phyloP scores from a whole-genome alignment of 2,797 vertebrate genomes.

The Florisuga fusca region DNA sequence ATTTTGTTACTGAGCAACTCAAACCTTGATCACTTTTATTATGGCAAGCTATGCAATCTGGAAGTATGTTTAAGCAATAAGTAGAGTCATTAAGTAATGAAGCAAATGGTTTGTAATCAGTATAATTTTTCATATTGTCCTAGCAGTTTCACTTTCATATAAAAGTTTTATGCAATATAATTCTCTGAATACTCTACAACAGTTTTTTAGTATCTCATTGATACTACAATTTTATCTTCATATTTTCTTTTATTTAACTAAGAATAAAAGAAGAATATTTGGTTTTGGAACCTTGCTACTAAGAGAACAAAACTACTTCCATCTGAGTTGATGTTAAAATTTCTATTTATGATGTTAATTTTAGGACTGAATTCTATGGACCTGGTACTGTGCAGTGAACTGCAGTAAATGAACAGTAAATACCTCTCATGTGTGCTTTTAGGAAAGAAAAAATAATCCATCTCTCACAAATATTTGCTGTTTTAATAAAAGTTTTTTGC shows the following conservation, averaged over 20 bases:
- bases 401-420: not conserved
- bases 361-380: not conserved
- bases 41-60: not conserved
- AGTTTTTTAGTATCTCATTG: not conserved
- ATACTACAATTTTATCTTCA: not conserved
- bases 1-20: not conserved
- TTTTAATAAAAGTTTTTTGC: not conserved
- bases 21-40: not conserved
- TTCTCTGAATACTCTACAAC: not conserved
- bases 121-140: not conserved
- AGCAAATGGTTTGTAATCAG: not conserved
- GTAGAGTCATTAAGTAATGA: not conserved
- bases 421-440: not conserved
- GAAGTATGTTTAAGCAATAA: not conserved
- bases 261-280: not conserved
- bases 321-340: not conserved
- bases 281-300: fast-evolving
- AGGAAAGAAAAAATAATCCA: not conserved
- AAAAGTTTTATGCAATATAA: not conserved
- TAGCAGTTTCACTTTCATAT: not conserved
- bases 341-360: not conserved
- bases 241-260: not conserved
- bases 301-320: not conserved
- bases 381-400: not conserved
- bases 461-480: not conserved